Evolutionary conservation across 2,888 invertebrate genomes (phyloP), one percentile per base, ranked within the genome.

Genomic region (Isotomurus palustris): DNA sequence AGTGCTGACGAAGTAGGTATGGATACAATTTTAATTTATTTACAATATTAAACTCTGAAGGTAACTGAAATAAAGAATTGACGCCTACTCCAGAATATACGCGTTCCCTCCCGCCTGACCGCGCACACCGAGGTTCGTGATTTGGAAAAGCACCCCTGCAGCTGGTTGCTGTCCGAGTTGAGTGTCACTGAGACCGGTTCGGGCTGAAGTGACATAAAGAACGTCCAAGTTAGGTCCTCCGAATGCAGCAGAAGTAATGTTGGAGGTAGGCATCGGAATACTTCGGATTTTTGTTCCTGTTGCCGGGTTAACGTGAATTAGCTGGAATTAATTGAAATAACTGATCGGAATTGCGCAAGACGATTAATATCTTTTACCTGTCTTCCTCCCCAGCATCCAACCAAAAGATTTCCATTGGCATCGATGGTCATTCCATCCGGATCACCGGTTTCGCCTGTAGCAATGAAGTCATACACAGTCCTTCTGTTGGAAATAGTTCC

Each of bases 221-320:
- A 81, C 81, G 47, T 84, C 81, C 45, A 82, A 75, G 63, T 82
- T 78, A 2, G 78, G 77, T 0, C 85, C 86, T 1, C 86, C 87
- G 75, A 84, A 87, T 71, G 82, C 79, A 0, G 83, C 83, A 4
- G 86, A 86, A 0, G 86, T 84, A 3, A 83, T 80, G 65, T 80
- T 80, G 12, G 77, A 76, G 0, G 77, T 81, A 0, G 85, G 85
- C 22, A 87, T 69, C 41, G 77, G 75, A 54, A 86, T 76, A 43
- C 78, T 77, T 59, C 78, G 78, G 27, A 85, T 65, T 29, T 84
- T 72, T 67, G 80, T 78, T 1, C 81, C 80, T 0, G 78, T 77
- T 60, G 75, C 75, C 0, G 83, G 80, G 71, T 83, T 79, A 25
- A 84, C 76, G 69, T 82, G 79, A 32, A 84, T 78, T 0, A 84